Conservation (phyloP, 2,113 vertebrate genomes). For the Pluvialis apricaria region DNA sequence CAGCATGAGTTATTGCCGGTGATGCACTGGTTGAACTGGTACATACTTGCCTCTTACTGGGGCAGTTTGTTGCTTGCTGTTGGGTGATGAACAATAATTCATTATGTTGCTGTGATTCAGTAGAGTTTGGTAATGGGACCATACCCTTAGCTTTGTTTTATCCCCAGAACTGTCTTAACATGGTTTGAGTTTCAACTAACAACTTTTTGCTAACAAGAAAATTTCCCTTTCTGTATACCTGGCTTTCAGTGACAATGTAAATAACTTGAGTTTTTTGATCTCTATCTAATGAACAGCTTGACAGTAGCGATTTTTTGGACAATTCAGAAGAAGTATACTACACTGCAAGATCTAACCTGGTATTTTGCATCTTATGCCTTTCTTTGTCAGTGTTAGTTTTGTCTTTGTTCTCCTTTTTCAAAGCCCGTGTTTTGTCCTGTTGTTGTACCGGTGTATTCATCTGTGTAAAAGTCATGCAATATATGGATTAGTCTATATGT, state of each 20-base stretch:
- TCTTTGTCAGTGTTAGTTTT: constrained; percentile 75
- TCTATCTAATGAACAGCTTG: constrained; percentile 92
- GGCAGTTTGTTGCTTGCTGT: not conserved
- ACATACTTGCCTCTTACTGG: not conserved
- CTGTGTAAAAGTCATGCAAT: not conserved
- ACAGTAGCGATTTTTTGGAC: constrained; percentile 96
- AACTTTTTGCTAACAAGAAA: constrained; percentile 33
- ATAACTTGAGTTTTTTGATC: constrained; percentile 92
- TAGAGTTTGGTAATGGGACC: not conserved
- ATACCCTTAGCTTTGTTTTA: not conserved
- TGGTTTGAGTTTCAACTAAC: constrained; percentile 32
- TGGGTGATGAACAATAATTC: not conserved
- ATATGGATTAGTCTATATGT: not conserved
- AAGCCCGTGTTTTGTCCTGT: constrained; percentile 39
- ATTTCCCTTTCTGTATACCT: constrained; percentile 62
- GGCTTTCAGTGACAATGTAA: constrained; percentile 74
- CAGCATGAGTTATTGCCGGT: not conserved
- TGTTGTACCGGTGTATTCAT: not conserved
- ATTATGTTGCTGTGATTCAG: not conserved
- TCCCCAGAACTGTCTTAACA: not conserved
- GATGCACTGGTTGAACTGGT: not conserved
- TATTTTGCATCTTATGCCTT: constrained; percentile 82
- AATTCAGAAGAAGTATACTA: constrained; percentile 98
- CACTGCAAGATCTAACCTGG: constrained; percentile 99
- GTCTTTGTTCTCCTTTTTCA: constrained; percentile 48